A percentile compares a stretch with the other conserved stretches of the same genome.
These are phyloP conservation scores for Martes martes DNA, from an alignment of 2,113 vertebrate genomes.

Conservation along the genomic window DNA sequence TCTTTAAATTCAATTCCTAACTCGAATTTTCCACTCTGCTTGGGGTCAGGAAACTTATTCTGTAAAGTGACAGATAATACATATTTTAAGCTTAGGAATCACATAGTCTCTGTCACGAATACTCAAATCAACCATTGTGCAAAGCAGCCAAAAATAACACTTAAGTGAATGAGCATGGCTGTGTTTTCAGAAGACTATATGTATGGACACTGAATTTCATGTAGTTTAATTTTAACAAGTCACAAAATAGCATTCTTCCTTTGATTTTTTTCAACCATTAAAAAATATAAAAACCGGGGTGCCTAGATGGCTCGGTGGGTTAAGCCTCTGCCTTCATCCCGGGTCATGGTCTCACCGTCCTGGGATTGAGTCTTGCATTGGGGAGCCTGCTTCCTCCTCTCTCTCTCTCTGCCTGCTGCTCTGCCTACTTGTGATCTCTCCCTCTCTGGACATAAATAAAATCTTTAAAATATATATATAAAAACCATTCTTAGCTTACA, in stretches of 20 bases:
- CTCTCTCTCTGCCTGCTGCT: too few relatives aligned
- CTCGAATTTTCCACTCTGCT: neutral
- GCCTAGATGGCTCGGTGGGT: too few relatives aligned
- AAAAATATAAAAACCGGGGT: neutral
- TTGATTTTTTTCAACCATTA: neutral
- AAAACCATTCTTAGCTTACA: neutral
- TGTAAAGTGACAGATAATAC: neutral
- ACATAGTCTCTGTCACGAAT: neutral
- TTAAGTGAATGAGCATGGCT: neutral
- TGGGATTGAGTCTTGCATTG: too few relatives aligned
- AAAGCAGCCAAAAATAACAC: neutral
- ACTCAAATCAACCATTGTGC: neutral
- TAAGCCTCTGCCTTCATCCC: too few relatives aligned
- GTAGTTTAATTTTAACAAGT: neutral
- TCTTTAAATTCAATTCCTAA: neutral
- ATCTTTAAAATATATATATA: neutral
- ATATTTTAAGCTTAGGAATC: neutral
- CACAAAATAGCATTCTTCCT: neutral
- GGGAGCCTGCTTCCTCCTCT: too few relatives aligned
- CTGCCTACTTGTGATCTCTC: too few relatives aligned
- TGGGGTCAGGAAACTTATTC: neutral
- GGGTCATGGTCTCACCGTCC: too few relatives aligned
- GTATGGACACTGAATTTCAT: neutral
- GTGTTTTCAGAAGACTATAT: neutral
- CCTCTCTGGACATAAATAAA: too few relatives aligned